These are phyloP conservation scores for Nasonovia ribisnigri DNA, from an alignment of 2,888 invertebrate genomes.

Conservation along the genomic window DNA sequence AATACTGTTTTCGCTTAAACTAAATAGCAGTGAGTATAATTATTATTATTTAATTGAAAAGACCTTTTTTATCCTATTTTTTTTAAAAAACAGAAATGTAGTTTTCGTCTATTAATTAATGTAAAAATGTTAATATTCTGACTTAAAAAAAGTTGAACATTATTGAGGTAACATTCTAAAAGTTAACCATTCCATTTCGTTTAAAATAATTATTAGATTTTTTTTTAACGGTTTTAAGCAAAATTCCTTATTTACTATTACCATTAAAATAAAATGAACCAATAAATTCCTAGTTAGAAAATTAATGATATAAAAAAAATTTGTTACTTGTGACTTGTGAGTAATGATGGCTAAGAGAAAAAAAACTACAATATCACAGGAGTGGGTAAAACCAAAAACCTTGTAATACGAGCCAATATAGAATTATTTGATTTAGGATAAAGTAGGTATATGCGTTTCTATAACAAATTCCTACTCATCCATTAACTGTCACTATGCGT, in stretches of 20 bases:
- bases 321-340: not conserved
- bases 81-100: not conserved
- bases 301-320: not conserved
- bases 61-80: not conserved
- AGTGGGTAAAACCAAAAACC: not conserved
- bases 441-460: not conserved
- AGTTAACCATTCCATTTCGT: not conserved
- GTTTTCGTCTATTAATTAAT: not conserved
- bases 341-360: not conserved
- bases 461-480: not conserved
- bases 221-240: not conserved
- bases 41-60: slow-evolving; percentile 32
- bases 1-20: slow-evolving; percentile 8
- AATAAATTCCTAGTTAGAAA: not conserved
- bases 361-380: not conserved
- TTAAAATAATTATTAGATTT: no score
- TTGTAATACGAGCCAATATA: not conserved
- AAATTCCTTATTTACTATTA: not conserved
- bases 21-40: not conserved
- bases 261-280: not conserved
- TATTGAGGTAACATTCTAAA: not conserved
- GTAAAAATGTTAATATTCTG: not conserved
- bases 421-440: not conserved
- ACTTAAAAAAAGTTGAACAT: not conserved
- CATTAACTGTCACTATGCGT: not conserved